Base-by-base conservation (phyloP, 2,888 invertebrate genomes). In the Venusia cambrica region DNA sequence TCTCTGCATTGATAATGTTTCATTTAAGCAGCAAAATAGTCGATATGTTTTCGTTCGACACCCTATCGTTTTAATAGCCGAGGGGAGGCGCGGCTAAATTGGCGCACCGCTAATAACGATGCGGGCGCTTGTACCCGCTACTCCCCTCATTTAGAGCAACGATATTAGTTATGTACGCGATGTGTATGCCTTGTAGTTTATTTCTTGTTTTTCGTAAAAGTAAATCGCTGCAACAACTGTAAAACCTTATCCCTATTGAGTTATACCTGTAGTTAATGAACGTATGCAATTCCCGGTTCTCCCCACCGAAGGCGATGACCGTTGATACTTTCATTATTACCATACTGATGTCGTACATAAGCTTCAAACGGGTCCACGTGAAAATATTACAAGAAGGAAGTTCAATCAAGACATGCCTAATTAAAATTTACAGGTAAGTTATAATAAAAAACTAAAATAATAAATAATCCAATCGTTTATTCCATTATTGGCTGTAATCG, bases 81-180 rank as follows among this genome's bases (percentile, higher is more conserved):
- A 68, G 76, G 79, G 81, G 75, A 66, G 62, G 55, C 57, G 59
- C 49, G 56, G 62, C 61, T 73, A 77, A 70, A 78, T 80, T 81
- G 79, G 81, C 81, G 69, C 62, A 69, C 75, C 70, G 66, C 75
- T 75, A 77, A 74, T 79, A 73, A 68, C 67, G 62, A 84, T 85
- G 84, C 84, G 83, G 83, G 84, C 67, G 65, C 67, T 68, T 66
- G 27, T 16, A 28, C 38, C 51, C 55, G 37, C 42, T 31, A 51
- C 58, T 62, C 66, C 62, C 65, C 54, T 55, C 57, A 49, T 54
- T 42, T 51, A 24, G 28, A n/a, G 15, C 18, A 32, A 17, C 14
- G 18, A 27, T 40, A 32, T 35, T 40, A 39, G 9, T 29, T 24
- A 20, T 9, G 22, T 11, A 9, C 3, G 22, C 8, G 5, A 5